Evolutionary conservation across 2,113 vertebrate species (phyloP), one percentile per base, ranked within the genome.

Genomic region (Castor canadensis): DNA sequence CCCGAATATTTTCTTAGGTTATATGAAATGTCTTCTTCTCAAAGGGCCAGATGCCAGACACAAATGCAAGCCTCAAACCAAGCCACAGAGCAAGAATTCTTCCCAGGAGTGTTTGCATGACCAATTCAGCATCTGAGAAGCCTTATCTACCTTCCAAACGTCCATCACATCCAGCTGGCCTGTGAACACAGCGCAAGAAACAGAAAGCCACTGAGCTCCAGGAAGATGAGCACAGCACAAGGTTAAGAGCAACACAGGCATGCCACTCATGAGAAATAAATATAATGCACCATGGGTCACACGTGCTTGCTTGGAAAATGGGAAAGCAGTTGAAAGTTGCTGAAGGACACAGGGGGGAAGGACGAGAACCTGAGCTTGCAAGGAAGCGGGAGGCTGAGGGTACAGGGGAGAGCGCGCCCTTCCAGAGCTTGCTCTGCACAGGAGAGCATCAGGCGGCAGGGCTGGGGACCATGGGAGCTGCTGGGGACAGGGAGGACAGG

Each of bases 131-230:
- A 47, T 20, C 32, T 45, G 26, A 54, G 52, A 30, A 85, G 19
- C 2, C 22, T 71, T 22, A 24, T 6, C 64, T 22, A 7, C 12
- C 49, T 52, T 67, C 9, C 9, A 9, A 58, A 10, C 4, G 12
- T 35, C 26, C 75, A 28, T 5, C 43, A n/a, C 66, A 47, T 20
- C 30, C 80, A 35, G 5, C 19, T 2, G 9, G 4, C 38, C 47
- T 13, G 1, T 8, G 15, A 66, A 22, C 5, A 0, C 32, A 4
- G 4, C 24, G 22, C 9, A 0, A 3, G 76, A 9, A 32, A 54
- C 1, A 54, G 58, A 35, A 73, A 10, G 5, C 26, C 32, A 3
- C 49, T 5, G 5, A 38, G 47, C 28, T 47, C 82, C 24, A 38
- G 22, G 71, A 62, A 3, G 26, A 12, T 11, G 40, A n/a, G n/a